Evolutionary conservation across 2,113 vertebrate species (phyloP).

Genomic region (Gnathonemus longibarbis): DNA sequence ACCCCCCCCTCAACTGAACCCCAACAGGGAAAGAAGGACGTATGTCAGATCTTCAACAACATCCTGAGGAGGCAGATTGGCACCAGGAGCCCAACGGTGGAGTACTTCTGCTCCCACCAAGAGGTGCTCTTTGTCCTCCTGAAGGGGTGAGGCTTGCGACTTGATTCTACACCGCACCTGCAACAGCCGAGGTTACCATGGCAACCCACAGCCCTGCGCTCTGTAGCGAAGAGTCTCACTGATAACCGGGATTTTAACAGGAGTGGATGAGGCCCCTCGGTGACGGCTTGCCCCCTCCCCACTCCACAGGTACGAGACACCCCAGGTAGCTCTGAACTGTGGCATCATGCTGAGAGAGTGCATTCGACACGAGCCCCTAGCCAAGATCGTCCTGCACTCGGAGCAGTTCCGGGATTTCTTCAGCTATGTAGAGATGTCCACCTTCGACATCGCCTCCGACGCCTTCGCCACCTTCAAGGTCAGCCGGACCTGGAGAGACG

Average conservation of each 20-base stretch:
- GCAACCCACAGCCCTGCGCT: not conserved
- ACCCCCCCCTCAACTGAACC: not conserved
- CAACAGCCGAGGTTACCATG: not conserved
- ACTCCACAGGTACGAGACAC: slow-evolving; percentile 77
- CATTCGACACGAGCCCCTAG: slow-evolving; percentile 89
- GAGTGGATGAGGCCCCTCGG: not conserved
- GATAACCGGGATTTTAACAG: not conserved
- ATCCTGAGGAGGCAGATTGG: slow-evolving; percentile 93
- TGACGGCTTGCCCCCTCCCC: not conserved
- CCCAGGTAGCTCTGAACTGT: slow-evolving; percentile 86
- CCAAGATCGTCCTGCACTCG: slow-evolving; percentile 82
- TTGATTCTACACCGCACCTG: not conserved
- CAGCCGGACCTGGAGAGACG: slow-evolving; percentile 26
- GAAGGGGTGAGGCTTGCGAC: slow-evolving; percentile 72
- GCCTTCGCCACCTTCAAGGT: slow-evolving; percentile 98
- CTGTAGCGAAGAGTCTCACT: not conserved
- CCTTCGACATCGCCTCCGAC: slow-evolving; percentile 96
- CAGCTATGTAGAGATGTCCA: slow-evolving; percentile 93
- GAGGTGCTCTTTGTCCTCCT: slow-evolving; percentile 89
- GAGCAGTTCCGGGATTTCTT: slow-evolving; percentile 86
- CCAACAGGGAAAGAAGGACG: slow-evolving; percentile 89
- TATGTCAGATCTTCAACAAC: slow-evolving; percentile 98
- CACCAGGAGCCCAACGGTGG: slow-evolving; percentile 83
- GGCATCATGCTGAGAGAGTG: slow-evolving; percentile 97
- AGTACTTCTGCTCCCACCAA: slow-evolving; percentile 89